Evolutionary conservation across 2,888 invertebrate genomes (phyloP), one percentile per base, ranked within the genome.

Genomic region (Meandrusa payeni): DNA sequence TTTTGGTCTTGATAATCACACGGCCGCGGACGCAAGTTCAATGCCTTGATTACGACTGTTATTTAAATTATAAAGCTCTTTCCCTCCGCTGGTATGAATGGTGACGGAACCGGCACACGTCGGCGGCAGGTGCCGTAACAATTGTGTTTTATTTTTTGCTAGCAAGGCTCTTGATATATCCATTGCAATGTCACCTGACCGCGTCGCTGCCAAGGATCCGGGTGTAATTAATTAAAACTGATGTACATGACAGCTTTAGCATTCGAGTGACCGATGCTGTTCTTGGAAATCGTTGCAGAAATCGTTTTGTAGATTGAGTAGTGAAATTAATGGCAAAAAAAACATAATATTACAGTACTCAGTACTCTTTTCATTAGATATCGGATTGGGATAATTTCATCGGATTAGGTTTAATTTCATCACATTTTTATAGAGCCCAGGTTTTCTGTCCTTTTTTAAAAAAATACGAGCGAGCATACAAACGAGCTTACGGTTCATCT

Each of bases 31-130:
- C 57, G 69, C 82, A 86, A 85, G 86, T 86, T 86, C 86, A 87
- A 81, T 87, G 86, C 71, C 80, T 86, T 73, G 73, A 79, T 85
- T 81, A 82, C 77, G 76, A 69, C 69, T 72, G 70, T 76, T 80
- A 77, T 75, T 74, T 64, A 71, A 78, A 77, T 73, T 77, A 76
- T 75, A 74, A 69, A 72, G 68, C 76, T 73, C 59, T 69, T 61
- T 70, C 68, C 63, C 71, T 74, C 75, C 72, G 68, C 61, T 70
- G 59, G 63, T 62, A 62, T 69, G 71, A 69, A 70, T 68, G 68
- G 64, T 55, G 63, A 24, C 15, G 32, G 57, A 54, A 52, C 63
- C 46, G 52, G n/a, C n/a, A n/a, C n/a, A n/a, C n/a, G n/a, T n/a
- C n/a, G n/a, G 49, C 49, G 46, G 52, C 57, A 54, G 53, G 75